A percentile compares a stretch with the other conserved stretches of the same genome.
Evolutionary conservation across 53 echinoderm and acorn worm species (phyloP).

Genomic region (Antedon mediterranea): DNA sequence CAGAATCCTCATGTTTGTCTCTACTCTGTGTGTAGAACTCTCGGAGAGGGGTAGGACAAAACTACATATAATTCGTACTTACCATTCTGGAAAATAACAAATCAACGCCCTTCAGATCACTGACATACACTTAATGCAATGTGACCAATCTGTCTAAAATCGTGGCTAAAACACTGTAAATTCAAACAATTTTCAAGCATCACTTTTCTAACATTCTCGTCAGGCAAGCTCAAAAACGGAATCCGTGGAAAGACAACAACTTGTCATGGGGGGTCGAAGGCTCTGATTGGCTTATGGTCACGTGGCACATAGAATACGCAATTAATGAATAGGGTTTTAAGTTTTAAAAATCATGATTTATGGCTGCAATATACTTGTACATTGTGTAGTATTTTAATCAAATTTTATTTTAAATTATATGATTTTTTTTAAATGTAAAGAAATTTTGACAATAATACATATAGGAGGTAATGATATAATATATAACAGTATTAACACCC

Average conservation of each 20-base stretch:
- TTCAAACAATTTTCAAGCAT: neutral
- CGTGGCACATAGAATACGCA: neutral
- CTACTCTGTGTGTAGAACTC: neutral
- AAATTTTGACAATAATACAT: too few species aligned
- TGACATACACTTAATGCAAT: neutral
- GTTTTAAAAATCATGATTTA: too few species aligned
- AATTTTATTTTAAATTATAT: too few species aligned
- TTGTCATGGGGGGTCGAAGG: slow-evolving; percentile 38
- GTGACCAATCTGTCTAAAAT: neutral
- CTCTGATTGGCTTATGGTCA: slow-evolving; percentile 32
- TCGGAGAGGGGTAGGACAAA: neutral
- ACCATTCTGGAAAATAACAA: neutral
- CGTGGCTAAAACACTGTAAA: neutral
- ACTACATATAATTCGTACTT: neutral
- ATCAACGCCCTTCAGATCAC: neutral
- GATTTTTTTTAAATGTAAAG: too few species aligned
- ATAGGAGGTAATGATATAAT: too few species aligned
- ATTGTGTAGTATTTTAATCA: too few species aligned
- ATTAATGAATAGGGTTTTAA: too few species aligned
- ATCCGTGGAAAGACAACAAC: slow-evolving; percentile 25
- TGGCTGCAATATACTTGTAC: too few species aligned
- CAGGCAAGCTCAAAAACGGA: neutral
- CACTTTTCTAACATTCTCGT: neutral
- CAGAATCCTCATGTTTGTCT: neutral
- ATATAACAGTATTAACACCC: too few species aligned